Conservation (phyloP, 2,888 invertebrate species). For the Melinaea menophilus region DNA sequence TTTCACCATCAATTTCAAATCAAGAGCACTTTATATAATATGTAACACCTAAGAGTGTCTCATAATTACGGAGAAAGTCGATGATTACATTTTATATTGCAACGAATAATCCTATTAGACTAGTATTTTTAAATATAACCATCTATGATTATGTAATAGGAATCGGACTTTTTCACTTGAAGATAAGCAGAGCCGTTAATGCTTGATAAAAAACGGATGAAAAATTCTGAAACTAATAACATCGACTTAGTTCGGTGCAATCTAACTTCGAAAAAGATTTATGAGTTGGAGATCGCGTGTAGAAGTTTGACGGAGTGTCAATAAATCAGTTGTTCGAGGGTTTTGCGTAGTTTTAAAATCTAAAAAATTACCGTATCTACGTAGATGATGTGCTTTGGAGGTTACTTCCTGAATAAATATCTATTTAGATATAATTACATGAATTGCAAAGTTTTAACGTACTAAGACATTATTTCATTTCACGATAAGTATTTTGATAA, state of each 20-base stretch:
- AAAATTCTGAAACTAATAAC: conserved; percentile 40
- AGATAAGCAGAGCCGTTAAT: conserved; percentile 13
- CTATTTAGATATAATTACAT: not conserved
- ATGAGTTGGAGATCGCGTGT: conserved; percentile 29
- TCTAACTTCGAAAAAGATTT: conserved; percentile 39
- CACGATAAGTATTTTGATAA: too few species aligned
- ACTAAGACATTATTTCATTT: too few species aligned
- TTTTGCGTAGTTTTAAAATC: conserved; percentile 9
- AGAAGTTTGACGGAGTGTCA: conserved; percentile 25
- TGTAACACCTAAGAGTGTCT: too few species aligned
- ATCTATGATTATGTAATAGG: not conserved
- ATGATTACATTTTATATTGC: too few species aligned
- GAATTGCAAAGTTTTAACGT: not conserved
- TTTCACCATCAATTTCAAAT: too few species aligned
- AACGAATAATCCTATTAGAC: too few species aligned
- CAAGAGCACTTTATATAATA: too few species aligned
- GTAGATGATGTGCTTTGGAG: not conserved
- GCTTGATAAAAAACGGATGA: conserved; percentile 28
- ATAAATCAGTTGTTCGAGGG: conserved; percentile 19
- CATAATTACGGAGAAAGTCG: too few species aligned
- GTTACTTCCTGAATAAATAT: not conserved
- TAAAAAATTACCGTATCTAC: not conserved
- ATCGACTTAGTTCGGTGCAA: conserved; percentile 31
- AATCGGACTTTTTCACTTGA: not conserved
- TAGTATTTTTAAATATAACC: too few species aligned